These are phyloP conservation scores for Pygoscelis antarcticus DNA, from an alignment of 2,113 vertebrate species.

Conservation along the genomic window DNA sequence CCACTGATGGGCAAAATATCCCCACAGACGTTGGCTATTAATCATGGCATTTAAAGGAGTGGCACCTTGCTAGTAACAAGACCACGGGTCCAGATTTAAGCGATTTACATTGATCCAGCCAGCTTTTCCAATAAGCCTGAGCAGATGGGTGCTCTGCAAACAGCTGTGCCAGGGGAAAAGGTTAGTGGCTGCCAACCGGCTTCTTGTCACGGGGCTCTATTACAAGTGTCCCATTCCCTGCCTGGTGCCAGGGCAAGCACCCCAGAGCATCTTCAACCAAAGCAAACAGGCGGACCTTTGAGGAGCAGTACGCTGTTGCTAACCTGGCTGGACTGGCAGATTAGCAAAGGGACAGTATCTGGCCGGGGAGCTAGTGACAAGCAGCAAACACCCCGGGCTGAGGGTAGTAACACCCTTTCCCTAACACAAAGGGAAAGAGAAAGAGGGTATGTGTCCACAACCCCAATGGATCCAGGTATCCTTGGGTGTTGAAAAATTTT, in stretches of 20 bases:
- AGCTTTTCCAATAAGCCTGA: background rate
- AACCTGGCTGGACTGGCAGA: background rate
- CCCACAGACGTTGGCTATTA: background rate
- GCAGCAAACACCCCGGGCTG: background rate
- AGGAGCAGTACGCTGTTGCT: background rate
- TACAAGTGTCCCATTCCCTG: background rate
- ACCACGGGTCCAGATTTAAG: background rate
- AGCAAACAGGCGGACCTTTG: accelerated
- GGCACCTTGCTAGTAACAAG: background rate
- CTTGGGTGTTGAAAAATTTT: background rate
- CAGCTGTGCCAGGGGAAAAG: background rate
- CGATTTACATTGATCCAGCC: slow-evolving; percentile 21
- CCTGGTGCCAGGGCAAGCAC: background rate
- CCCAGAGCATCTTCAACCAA: background rate
- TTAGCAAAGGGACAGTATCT: accelerated
- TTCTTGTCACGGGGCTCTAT: background rate
- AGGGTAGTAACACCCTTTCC: background rate
- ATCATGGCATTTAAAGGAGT: background rate
- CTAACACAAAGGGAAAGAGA: background rate
- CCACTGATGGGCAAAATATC: background rate
- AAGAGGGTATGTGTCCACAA: background rate
- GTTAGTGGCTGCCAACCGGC: background rate
- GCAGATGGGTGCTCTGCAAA: background rate
- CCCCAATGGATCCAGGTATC: background rate
- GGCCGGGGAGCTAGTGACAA: background rate